Percentiles rank a stretch among this genome's conserved stretches.
Evolutionary conservation across 2,888 invertebrate genomes (phyloP).

Genomic region (Cordilura impudica): DNA sequence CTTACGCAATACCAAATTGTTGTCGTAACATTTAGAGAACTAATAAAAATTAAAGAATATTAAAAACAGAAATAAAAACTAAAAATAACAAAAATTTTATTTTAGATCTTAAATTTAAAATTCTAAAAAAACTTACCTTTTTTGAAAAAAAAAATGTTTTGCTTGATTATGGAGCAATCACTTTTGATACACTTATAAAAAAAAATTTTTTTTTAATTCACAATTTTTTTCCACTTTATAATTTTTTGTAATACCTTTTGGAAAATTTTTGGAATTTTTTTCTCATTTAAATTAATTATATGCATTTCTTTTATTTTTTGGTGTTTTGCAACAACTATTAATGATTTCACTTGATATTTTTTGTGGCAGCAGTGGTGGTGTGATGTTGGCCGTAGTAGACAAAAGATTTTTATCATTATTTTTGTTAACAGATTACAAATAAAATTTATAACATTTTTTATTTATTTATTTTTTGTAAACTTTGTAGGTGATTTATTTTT

Average conservation of each 20-base stretch:
- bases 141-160: background rate
- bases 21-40: conserved; percentile 44
- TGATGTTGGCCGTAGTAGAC: background rate
- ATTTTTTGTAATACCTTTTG: background rate
- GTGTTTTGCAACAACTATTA: background rate
- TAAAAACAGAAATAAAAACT: conserved; percentile 4
- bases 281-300: background rate
- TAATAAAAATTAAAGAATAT: background rate
- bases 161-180: conserved; percentile 15
- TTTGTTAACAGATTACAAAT: background rate
- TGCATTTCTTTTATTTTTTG: no score
- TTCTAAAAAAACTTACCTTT: conserved; percentile 27
- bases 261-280: conserved; percentile 23
- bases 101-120: background rate
- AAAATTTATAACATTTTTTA: background rate
- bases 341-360: background rate
- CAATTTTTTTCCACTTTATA: background rate
- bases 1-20: conserved; percentile 53
- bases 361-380: background rate
- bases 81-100: conserved; percentile 1
- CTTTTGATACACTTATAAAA: background rate
- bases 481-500: background rate
- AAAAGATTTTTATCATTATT: background rate
- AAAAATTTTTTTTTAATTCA: background rate
- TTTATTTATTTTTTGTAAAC: background rate